phyloP scores from a whole-genome alignment of 2,797 vertebrate species.

The Champsocephalus esox region DNA sequence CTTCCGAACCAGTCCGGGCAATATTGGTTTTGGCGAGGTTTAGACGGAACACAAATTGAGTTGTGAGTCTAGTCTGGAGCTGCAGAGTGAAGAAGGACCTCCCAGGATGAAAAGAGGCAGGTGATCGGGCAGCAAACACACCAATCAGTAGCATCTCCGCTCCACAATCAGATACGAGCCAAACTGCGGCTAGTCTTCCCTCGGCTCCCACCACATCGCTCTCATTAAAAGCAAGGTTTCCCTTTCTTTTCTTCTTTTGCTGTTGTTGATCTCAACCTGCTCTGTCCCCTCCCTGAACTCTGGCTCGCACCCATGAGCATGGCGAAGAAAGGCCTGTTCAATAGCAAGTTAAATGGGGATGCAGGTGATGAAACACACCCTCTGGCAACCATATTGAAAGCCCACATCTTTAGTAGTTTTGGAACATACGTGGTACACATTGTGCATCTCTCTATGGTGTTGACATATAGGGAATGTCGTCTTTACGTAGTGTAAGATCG shows the following conservation, averaged over 20 bases:
- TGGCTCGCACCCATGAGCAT: background rate
- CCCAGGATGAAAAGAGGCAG: slow-evolving; percentile 65
- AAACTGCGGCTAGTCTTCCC: slow-evolving; percentile 6
- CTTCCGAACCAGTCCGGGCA: background rate
- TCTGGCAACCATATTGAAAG: background rate
- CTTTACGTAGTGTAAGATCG: background rate
- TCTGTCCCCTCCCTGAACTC: slow-evolving; percentile 9
- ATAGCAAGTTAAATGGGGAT: background rate
- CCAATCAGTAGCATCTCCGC: slow-evolving; percentile 47
- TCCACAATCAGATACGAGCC: slow-evolving; percentile 50
- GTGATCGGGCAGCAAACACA: slow-evolving; percentile 43
- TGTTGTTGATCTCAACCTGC: slow-evolving; percentile 5
- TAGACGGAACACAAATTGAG: background rate
- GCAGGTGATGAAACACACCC: slow-evolving; percentile 5
- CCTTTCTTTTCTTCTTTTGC: slow-evolving; percentile 12
- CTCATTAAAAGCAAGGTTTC: slow-evolving; percentile 29
- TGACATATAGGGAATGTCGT: background rate
- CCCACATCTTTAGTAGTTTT: background rate
- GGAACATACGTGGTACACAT: background rate
- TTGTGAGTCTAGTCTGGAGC: background rate
- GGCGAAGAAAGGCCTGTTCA: slow-evolving; percentile 1
- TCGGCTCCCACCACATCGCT: background rate
- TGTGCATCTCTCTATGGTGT: background rate
- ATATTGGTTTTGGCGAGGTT: background rate
- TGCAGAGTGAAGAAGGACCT: slow-evolving; percentile 51